Evolutionary conservation across 2,113 vertebrate genomes (phyloP), one percentile per base, ranked within the genome.

Genomic region (Pseudolaguvia tuberculata): DNA sequence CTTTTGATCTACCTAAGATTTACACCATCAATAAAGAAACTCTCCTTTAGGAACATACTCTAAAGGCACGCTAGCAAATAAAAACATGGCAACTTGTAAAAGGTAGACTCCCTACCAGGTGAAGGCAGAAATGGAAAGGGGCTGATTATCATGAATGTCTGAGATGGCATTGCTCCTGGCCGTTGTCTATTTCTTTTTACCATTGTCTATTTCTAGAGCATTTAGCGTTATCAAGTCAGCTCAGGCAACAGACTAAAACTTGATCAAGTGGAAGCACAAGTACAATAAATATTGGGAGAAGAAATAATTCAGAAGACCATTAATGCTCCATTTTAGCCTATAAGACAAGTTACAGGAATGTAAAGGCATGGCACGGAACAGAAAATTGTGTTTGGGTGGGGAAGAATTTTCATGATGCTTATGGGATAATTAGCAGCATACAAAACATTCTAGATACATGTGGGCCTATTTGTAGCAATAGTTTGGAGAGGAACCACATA

Each of bases 211-310:
- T 66, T 23, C 17, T 61, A 61, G 27, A 72, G 47, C 53, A 15
- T 72, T 76, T 75, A 62, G 11, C 23, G 51, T 52, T 39, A 63
- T 50, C 21, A 53, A 72, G 58, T 75, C 76, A 75, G 72, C 67
- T 78, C n/a, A 59, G 47, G 47, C 27, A 56, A 69, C 17, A 12
- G 17, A n/a, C n/a, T n/a, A n/a, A n/a, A n/a, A n/a, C n/a, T n/a
- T n/a, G n/a, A n/a, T n/a, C 25, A n/a, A 70, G 23, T 15, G 11
- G 18, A 67, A 25, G 27, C 55, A 70, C 52, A 14, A 51, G 65
- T 13, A 70, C 20, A 68, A 72, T 29, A 66, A 57, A 72, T 62
- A 42, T 55, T 13, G 53, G 2, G 18, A 70, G 68, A 42, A 27
- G 69, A 56, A 62, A 52, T 59, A 25, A 31, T 51, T 70, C 58